phyloP scores from a whole-genome alignment of 2,113 vertebrate genomes.

The Gnathonemus longibarbis region DNA sequence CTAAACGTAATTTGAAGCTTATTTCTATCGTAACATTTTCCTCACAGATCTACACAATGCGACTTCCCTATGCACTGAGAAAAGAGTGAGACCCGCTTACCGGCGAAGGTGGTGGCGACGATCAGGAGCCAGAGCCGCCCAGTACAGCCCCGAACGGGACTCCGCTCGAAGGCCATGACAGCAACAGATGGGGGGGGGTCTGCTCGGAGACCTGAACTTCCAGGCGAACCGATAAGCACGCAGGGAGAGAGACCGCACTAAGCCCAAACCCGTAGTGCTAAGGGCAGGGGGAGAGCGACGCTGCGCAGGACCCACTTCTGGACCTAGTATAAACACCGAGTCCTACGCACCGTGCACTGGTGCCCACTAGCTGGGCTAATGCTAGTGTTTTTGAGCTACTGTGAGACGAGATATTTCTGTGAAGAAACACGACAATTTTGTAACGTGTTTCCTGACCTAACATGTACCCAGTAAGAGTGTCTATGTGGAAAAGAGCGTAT shows the following conservation, averaged over 20 bases:
- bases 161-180: slow-evolving; percentile 35
- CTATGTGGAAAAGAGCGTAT: not conserved
- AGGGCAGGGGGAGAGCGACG: not conserved
- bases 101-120: slow-evolving; percentile 19
- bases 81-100: slow-evolving; percentile 27
- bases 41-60: not conserved
- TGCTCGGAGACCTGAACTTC: not conserved
- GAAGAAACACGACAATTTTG: not conserved
- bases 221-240: not conserved
- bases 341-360: not conserved
- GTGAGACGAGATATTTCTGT: not conserved
- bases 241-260: not conserved
- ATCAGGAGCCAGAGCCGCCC: slow-evolving; percentile 29
- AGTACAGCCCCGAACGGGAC: slow-evolving; percentile 5
- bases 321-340: not conserved
- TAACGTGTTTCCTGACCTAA: not conserved
- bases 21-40: not conserved
- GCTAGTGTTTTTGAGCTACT: not conserved
- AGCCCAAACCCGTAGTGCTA: not conserved
- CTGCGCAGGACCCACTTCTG: not conserved
- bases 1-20: not conserved
- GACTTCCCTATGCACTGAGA: not conserved
- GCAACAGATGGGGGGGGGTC: slow-evolving; percentile 10
- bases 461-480: not conserved
- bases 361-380: not conserved